phyloP scores from a whole-genome alignment of 2,797 vertebrate species.

The Eulemur coronatus region DNA sequence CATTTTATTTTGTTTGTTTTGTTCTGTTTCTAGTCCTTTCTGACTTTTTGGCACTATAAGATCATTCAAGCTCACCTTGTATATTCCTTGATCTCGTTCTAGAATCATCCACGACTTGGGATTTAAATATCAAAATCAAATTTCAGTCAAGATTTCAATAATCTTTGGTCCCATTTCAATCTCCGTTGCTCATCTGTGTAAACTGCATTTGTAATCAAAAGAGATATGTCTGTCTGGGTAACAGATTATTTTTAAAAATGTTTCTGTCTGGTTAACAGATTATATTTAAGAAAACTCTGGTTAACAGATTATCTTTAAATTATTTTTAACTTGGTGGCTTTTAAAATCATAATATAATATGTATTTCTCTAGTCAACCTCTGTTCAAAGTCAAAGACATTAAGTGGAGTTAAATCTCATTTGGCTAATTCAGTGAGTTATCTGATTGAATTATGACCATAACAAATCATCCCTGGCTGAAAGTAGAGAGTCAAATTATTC shows the following conservation, averaged over 20 bases:
- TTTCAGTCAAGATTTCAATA: background rate
- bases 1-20: background rate
- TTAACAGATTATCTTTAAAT: slow-evolving; percentile 17
- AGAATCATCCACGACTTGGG: background rate
- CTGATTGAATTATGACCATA: background rate
- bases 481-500: background rate
- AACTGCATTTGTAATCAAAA: slow-evolving; percentile 9
- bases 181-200: background rate
- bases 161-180: background rate
- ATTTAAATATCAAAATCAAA: slow-evolving; percentile 33
- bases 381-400: background rate
- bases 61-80: background rate
- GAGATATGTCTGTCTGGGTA: background rate
- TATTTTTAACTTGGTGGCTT: background rate
- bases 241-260: background rate
- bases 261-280: background rate
- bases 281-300: background rate
- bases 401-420: background rate
- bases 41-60: background rate
- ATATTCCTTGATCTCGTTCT: background rate
- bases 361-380: background rate
- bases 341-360: background rate
- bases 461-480: background rate
- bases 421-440: background rate
- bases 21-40: background rate